phyloP scores from a whole-genome alignment of 2,797 vertebrate genomes.

The Enteromius argenteus region DNA sequence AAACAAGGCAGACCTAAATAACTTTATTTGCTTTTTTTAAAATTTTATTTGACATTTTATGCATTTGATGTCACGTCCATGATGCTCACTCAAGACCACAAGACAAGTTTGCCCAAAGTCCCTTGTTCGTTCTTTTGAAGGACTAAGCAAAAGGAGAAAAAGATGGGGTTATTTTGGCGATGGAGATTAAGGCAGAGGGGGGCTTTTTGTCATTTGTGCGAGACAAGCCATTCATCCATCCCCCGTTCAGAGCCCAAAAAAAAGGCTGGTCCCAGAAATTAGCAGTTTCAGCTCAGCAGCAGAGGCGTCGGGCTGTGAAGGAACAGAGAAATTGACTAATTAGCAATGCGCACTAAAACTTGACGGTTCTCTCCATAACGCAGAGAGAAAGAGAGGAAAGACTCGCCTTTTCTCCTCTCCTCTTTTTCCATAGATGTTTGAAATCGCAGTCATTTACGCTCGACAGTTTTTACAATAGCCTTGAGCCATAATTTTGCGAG shows the following conservation, averaged over 20 bases:
- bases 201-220: constrained; percentile 99
- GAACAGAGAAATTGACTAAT: constrained; percentile 99
- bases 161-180: constrained; percentile 96
- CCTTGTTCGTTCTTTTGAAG: constrained; percentile 57
- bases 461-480: constrained; percentile 99
- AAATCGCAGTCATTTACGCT: constrained; percentile 99
- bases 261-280: constrained; percentile 99
- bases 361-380: constrained; percentile 99
- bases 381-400: constrained; percentile 94
- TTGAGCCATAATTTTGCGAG: constrained; percentile 99
- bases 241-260: constrained; percentile 98
- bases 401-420: constrained; percentile 83
- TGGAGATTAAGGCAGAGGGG: constrained; percentile 95
- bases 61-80: neutral
- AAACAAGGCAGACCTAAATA: neutral
- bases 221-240: constrained; percentile 99
- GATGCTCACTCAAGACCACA: constrained; percentile 47
- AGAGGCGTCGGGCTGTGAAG: constrained; percentile 99
- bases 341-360: constrained; percentile 99
- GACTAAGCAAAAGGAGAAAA: constrained; percentile 80
- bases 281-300: constrained; percentile 99
- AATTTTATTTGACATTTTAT: neutral
- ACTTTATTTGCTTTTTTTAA: neutral
- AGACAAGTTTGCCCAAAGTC: constrained; percentile 54
- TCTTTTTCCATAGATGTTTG: constrained; percentile 99